Conservation (phyloP, 1,140 invertebrate genomes). For the Drosophila sproati region DNA sequence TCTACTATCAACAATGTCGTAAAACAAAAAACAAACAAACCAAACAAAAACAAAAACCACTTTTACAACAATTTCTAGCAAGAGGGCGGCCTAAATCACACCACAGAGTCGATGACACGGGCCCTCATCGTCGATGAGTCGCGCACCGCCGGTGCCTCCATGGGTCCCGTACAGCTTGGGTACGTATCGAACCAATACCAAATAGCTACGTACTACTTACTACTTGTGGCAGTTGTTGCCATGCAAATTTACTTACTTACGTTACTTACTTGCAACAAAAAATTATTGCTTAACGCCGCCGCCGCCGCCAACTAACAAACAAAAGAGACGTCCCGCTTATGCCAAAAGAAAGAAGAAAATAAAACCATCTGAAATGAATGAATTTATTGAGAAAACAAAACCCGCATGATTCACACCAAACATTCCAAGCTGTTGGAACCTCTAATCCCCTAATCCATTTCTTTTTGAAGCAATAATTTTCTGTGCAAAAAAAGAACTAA, state of each 20-base stretch:
- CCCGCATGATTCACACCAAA: slow-evolving; percentile 20
- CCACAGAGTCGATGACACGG: slow-evolving; percentile 95
- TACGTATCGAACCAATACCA: slow-evolving; percentile 87
- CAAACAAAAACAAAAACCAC: slow-evolving; percentile 35
- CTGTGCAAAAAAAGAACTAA: slow-evolving; percentile 38
- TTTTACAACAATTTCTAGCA: slow-evolving; percentile 87
- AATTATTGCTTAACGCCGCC: slow-evolving; percentile 73
- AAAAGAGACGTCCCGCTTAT: slow-evolving; percentile 32
- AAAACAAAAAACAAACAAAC: slow-evolving; percentile 21
- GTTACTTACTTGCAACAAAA: slow-evolving; percentile 60
- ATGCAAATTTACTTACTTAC: slow-evolving; percentile 46
- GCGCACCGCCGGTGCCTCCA: slow-evolving; percentile 90
- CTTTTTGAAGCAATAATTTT: slow-evolving; percentile 73
- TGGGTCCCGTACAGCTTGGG: slow-evolving; percentile 95
- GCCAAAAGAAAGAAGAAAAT: slow-evolving; percentile 14
- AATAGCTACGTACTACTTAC: slow-evolving; percentile 29
- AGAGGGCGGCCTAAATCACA: slow-evolving; percentile 94
- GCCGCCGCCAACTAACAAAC: slow-evolving; percentile 29
- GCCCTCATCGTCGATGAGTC: slow-evolving; percentile 95
- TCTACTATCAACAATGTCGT: slow-evolving; percentile 1
- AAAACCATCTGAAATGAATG: not conserved
- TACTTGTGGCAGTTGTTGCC: slow-evolving; percentile 19
- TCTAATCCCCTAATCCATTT: slow-evolving; percentile 1
- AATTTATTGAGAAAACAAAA: slow-evolving; percentile 13
- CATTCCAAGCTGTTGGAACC: not conserved